Conservation (phyloP, 2,888 invertebrate genomes). For the Cryptophagus acutangulus region DNA sequence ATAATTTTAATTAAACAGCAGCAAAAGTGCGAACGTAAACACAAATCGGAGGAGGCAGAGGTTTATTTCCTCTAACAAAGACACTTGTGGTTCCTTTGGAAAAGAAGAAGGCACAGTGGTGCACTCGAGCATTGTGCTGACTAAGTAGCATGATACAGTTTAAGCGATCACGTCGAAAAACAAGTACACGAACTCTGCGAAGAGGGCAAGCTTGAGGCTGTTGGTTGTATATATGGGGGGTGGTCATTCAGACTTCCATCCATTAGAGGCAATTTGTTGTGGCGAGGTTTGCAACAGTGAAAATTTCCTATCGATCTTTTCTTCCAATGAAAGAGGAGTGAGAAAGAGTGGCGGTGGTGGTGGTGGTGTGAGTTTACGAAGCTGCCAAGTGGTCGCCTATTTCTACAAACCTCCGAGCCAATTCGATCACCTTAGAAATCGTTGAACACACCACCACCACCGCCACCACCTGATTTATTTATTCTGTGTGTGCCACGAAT, state of each 20-base stretch:
- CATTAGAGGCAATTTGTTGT: constrained; percentile 34
- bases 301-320: constrained; percentile 23
- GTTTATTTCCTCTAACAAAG: constrained; percentile 28
- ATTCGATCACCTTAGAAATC: constrained; percentile 25
- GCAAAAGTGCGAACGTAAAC: no score
- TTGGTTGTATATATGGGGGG: constrained; percentile 9
- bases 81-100: constrained; percentile 21
- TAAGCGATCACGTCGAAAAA: constrained; percentile 27
- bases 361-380: constrained; percentile 14
- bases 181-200: constrained; percentile 18
- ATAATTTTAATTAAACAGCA: no score
- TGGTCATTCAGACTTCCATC: constrained; percentile 25
- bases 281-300: constrained; percentile 19
- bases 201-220: constrained; percentile 9
- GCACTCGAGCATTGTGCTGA: constrained; percentile 31
- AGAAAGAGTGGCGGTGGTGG: no score
- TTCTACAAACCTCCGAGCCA: constrained; percentile 15
- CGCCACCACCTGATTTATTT: constrained; percentile 28
- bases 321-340: constrained; percentile 14
- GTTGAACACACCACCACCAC: no score
- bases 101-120: constrained; percentile 21
- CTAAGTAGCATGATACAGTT: constrained; percentile 28
- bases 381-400: constrained; percentile 23
- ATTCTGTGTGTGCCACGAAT: constrained; percentile 27
- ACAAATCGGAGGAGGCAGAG: no score